A percentile compares a stretch with the other conserved stretches of the same genome.
These are phyloP conservation scores for Centropyge bicolor DNA, from an alignment of 2,797 vertebrate genomes.

Conservation along the genomic window DNA sequence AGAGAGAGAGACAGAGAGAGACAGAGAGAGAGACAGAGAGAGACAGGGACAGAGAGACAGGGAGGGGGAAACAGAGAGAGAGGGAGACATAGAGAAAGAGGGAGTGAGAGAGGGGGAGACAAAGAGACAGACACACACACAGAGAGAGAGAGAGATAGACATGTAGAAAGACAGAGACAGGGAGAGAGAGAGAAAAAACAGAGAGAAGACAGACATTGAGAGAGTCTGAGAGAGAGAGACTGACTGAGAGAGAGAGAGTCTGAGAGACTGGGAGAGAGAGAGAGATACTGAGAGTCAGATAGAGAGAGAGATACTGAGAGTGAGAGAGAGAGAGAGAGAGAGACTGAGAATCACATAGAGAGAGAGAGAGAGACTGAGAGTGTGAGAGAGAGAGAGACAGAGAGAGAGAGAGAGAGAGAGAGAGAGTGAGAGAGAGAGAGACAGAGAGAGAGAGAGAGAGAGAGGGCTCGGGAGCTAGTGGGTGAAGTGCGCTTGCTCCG, in stretches of 20 bases:
- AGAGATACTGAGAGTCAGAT: too few relatives aligned
- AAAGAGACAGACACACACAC: too few relatives aligned
- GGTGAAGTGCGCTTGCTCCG: conserved; percentile 64
- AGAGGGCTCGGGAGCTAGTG: conserved; percentile 21
- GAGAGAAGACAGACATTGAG: background rate
- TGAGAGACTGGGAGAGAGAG: background rate
- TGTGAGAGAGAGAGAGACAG: too few relatives aligned
- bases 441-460: conserved; percentile 31
- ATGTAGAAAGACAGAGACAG: background rate
- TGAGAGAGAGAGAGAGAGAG: background rate
- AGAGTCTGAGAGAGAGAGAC: conserved; percentile 17
- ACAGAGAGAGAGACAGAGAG: conserved; percentile 2
- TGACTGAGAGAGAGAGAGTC: conserved; percentile 10
- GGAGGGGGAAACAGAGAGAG: too few relatives aligned
- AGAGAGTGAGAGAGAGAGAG: too few relatives aligned
- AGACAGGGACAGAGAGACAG: too few relatives aligned
- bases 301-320: too few relatives aligned
- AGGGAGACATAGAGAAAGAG: too few relatives aligned
- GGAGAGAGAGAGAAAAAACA: conserved; percentile 11
- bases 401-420: too few relatives aligned
- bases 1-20: conserved; percentile 8
- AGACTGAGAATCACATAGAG: background rate
- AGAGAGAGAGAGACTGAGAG: too few relatives aligned
- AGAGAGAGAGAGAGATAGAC: background rate
- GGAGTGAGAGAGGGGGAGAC: too few relatives aligned